Base-by-base conservation (phyloP, 2,888 invertebrate species). In the Germaria angustata region DNA sequence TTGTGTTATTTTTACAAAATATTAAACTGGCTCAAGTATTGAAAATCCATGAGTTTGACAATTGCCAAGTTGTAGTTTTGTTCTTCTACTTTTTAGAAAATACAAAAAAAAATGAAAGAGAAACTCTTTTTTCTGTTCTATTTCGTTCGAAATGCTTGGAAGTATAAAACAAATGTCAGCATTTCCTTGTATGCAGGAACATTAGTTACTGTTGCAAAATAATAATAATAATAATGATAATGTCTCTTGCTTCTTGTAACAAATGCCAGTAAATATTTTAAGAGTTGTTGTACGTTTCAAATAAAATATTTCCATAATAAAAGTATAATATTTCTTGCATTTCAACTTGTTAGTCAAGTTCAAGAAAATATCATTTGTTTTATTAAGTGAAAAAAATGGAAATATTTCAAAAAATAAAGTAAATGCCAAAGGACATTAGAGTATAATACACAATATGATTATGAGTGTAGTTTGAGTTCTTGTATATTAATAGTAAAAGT, bases 21-120 rank as follows among this genome's bases (percentile, higher is more conserved):
- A 65, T 34, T 39, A 13, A 41, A 32, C 34, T 68, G 20, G 24
- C 41, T 66, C 22, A 57, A 68, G 66, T 63, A 15, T 61, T 49
- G 39, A 69, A 79, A 82, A 79, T 69, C 49, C 69, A 65, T 59
- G 73, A 69, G 24, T 69, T 71, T 65, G 49, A 44, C 53, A 72
- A 68, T 59, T 72, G 81, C 77, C 81, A 81, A 81, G 53, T 77
- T 71, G 28, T 36, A 24, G 9, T 20, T 53, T 44, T 69, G 28
- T 32, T 41, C 28, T 41, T 65, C 59, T 32, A 44, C 36, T 41
- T 55, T 41, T 63, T 73, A n/a, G 44, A 15, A 9, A 20, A 46
- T 9, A 49, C n/a, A 32, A 51, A 13, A 28, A 24, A 9, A 11
- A 20, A 20, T 32, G 20, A 17, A 44, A 34, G 20, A 22, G 7